These are phyloP conservation scores for Aurelia coerulea DNA, from an alignment of 30 jellyfish, hydroid and myxozoan genomes.

Conservation along the genomic window DNA sequence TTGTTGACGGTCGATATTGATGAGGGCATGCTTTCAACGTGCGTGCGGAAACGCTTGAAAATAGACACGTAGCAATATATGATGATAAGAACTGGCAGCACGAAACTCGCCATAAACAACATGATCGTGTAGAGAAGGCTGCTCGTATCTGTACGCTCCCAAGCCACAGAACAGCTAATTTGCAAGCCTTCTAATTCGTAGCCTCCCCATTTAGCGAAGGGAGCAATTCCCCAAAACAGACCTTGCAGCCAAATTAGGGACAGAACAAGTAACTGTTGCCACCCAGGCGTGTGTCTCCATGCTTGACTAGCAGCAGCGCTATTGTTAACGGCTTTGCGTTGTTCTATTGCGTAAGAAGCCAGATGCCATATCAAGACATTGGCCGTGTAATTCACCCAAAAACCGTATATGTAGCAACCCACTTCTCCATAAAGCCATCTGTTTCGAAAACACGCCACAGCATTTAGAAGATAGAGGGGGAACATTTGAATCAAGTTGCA, in stretches of 20 bases:
- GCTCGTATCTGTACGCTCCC: constrained; percentile 35
- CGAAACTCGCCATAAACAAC: constrained; percentile 22
- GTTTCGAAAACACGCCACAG: no score
- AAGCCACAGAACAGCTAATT: constrained; percentile 65
- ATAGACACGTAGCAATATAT: constrained; percentile 27
- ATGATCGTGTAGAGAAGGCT: constrained; percentile 26
- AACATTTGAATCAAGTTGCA: no score
- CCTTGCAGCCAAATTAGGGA: constrained; percentile 49
- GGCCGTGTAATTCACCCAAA: constrained; percentile 57
- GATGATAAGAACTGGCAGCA: constrained; percentile 35
- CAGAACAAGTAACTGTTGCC: constrained; percentile 20
- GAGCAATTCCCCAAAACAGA: constrained; percentile 53
- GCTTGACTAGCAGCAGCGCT: background rate
- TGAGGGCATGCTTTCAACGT: constrained; percentile 12
- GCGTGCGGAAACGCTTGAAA: constrained; percentile 25
- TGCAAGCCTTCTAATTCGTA: constrained; percentile 60
- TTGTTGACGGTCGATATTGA: constrained; percentile 18
- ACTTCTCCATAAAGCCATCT: no score
- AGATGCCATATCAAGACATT: constrained; percentile 46
- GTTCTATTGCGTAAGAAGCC: constrained; percentile 29
- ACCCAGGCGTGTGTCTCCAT: background rate
- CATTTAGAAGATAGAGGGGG: no score
- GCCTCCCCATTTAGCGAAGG: constrained; percentile 63
- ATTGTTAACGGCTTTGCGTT: constrained; percentile 18
- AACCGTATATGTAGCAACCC: constrained; percentile 30